Conservation (phyloP, 2,888 invertebrate genomes). For the Drosophila imparisetae region DNA sequence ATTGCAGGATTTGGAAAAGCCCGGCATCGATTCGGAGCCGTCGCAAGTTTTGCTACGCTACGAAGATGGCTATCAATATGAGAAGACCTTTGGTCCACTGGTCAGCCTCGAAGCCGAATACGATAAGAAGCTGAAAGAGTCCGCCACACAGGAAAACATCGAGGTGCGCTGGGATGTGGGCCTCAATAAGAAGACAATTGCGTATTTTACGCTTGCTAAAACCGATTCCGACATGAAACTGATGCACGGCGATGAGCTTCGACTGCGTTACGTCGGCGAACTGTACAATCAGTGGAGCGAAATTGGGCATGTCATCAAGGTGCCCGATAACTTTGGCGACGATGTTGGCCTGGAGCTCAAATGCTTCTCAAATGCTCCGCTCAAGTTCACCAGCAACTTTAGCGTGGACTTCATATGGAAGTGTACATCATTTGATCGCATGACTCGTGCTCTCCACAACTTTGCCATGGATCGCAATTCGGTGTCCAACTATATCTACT, state of each 20-base stretch:
- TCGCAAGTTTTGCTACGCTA: slow-evolving; percentile 92
- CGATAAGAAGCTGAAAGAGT: slow-evolving; percentile 98
- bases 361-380: slow-evolving; percentile 95
- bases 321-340: slow-evolving; percentile 98
- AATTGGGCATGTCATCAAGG: slow-evolving; percentile 98
- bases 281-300: slow-evolving; percentile 98
- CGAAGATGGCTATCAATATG: slow-evolving; percentile 99
- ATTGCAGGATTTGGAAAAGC: slow-evolving; percentile 94
- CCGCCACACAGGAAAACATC: slow-evolving; percentile 98
- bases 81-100: slow-evolving; percentile 98
- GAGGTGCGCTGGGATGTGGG: slow-evolving; percentile 99
- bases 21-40: slow-evolving; percentile 98
- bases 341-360: slow-evolving; percentile 99
- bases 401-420: slow-evolving; percentile 99
- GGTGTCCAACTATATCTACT: slow-evolving; percentile 99
- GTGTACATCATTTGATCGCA: slow-evolving; percentile 98
- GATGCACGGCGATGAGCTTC: slow-evolving; percentile 99
- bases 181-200: slow-evolving; percentile 98
- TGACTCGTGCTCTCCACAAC: slow-evolving; percentile 96
- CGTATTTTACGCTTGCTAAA: slow-evolving; percentile 98
- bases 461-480: slow-evolving; percentile 98
- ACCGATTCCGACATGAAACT: slow-evolving; percentile 99
- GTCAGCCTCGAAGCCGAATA: slow-evolving; percentile 99
- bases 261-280: slow-evolving; percentile 96
- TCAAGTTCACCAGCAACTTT: slow-evolving; percentile 97